Conservation (phyloP, 2,888 invertebrate genomes). For the Nesidiocoris tenuis region DNA sequence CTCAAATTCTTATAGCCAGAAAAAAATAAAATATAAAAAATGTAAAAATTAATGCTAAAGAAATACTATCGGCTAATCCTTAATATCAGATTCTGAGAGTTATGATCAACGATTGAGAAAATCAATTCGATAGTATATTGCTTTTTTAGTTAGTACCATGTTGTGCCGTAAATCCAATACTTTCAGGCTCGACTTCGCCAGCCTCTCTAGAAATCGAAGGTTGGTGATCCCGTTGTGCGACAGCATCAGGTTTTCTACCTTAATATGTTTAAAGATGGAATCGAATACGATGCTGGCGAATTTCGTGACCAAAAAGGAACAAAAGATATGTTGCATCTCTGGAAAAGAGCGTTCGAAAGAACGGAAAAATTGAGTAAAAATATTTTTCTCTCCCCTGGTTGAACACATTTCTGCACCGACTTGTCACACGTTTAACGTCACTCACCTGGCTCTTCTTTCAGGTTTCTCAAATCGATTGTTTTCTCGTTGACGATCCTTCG, state of each 20-base stretch:
- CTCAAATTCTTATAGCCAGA: too few species aligned
- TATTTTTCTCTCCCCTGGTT: too few species aligned
- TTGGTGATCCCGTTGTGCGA: slow-evolving; percentile 5
- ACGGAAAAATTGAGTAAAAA: background rate
- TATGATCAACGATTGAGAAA: too few species aligned
- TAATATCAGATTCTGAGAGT: too few species aligned
- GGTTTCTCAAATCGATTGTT: slow-evolving; percentile 3
- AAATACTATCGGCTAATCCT: too few species aligned
- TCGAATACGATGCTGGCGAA: background rate
- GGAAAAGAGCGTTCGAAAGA: background rate
- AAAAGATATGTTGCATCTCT: background rate
- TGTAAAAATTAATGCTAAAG: background rate
- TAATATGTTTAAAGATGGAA: background rate
- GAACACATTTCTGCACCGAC: too few species aligned
- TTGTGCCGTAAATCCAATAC: slow-evolving; percentile 24
- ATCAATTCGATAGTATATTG: too few species aligned
- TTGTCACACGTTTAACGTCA: too few species aligned
- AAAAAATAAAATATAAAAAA: background rate
- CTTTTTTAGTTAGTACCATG: too few species aligned
- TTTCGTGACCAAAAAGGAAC: background rate
- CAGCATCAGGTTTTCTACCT: background rate
- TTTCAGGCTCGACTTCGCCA: background rate
- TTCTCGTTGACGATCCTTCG: slow-evolving; percentile 4
- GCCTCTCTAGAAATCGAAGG: background rate
- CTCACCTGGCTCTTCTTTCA: slow-evolving; percentile 13